Base-by-base conservation (phyloP, 2,797 vertebrate genomes). In the Rhinoraja longicauda region DNA sequence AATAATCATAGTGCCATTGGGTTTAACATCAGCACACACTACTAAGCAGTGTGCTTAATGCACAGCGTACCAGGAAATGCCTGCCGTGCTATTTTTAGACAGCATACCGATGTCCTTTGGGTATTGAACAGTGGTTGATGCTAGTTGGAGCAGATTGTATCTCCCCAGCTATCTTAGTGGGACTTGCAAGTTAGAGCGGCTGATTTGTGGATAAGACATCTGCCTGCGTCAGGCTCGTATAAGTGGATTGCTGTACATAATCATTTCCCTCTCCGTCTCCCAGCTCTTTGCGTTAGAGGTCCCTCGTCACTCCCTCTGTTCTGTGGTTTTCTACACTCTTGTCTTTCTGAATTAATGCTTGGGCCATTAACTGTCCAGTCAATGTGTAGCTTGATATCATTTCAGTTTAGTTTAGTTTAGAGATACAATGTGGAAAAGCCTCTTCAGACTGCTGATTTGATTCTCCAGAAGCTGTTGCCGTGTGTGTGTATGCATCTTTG, bases 181-280 rank as follows among this genome's bases (percentile, higher is more conserved):
- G 90, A 53, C 90, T 92, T 92, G 90, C 90, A 72, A 39, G 72
- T 29, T 57, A 73, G 24, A 24, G 70, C 26, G 45, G 39, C 39
- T 75, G 62, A 67, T 88, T 84, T 88, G 8, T 88, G 84, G 84
- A 88, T 88, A 88, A 67, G 84, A 36, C 84, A 88, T 88, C 84
- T 67, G 62, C 19, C 88, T 88, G 17, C 32, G n/a, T 67, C 84
- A 88, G 59, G 17, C 84, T 67, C 10, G 62, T 62, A 17, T 67
- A 36, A 67, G 17, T 36, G 59, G 81, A 64, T 62, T 88, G n/a
- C 10, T 24, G 1, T 32, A 7, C 15, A 5, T 67, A 21, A 6
- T 62, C 19, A 3, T 64, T 32, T 57, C 7, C 57, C 79, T 88
- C 84, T 64, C 39, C 21, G 84, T 59, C 15, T 86, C 13, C 77